Percentiles rank a stretch among this genome's conserved stretches.
phyloP scores from a whole-genome alignment of 2,888 invertebrate species.

The Chalcosyrphus nemorum region DNA sequence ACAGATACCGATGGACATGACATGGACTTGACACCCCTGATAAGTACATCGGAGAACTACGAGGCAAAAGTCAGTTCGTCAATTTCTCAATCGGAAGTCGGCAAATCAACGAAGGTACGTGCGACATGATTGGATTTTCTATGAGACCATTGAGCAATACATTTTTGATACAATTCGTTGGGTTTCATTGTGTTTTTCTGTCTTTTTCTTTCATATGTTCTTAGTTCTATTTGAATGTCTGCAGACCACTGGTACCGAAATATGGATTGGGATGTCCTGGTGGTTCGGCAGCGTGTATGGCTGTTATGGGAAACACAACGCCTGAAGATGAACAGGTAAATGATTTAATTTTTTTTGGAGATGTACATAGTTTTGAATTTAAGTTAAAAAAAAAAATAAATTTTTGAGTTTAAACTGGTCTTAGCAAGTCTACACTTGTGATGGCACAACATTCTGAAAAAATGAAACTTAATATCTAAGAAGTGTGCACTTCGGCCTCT shows the following conservation, averaged over 20 bases:
- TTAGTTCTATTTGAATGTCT: slow-evolving; percentile 81
- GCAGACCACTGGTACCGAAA: slow-evolving; percentile 81
- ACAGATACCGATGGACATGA: slow-evolving; percentile 75
- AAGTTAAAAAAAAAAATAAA: too few relatives aligned
- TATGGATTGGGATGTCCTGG: slow-evolving; percentile 81
- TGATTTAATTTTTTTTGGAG: slow-evolving; percentile 24
- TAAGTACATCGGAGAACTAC: slow-evolving; percentile 80
- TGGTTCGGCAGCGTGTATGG: slow-evolving; percentile 80
- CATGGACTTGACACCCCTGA: slow-evolving; percentile 81
- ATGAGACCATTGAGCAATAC: slow-evolving; percentile 28
- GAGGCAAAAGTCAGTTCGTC: slow-evolving; percentile 78
- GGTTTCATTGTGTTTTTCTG: slow-evolving; percentile 18
- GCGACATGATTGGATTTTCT: slow-evolving; percentile 31
- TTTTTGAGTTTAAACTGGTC: too few relatives aligned
- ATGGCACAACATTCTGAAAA: too few relatives aligned
- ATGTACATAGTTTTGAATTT: too few relatives aligned
- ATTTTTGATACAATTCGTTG: slow-evolving; percentile 49
- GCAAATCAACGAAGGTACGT: slow-evolving; percentile 79
- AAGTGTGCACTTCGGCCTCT: too few relatives aligned
- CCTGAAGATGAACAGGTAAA: slow-evolving; percentile 81
- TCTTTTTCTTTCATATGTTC: slow-evolving; percentile 19
- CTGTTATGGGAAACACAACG: slow-evolving; percentile 76
- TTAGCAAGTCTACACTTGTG: too few relatives aligned
- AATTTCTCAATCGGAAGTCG: slow-evolving; percentile 76
- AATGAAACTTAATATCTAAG: too few relatives aligned